Evolutionary conservation across 2,113 vertebrate genomes (phyloP), one percentile per base, ranked within the genome.

Genomic region (Elephantulus edwardii): DNA sequence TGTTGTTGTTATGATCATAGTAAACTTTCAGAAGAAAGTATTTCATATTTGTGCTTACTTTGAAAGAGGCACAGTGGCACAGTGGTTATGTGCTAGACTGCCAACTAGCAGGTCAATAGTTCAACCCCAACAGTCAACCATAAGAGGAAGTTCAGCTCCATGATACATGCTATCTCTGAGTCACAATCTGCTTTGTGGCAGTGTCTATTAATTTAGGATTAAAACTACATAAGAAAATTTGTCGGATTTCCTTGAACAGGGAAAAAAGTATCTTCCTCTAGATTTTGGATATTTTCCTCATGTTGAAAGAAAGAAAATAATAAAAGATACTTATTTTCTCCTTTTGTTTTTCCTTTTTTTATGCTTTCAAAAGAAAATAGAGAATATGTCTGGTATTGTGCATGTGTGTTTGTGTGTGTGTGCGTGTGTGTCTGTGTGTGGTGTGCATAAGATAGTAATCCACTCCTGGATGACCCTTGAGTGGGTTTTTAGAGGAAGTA

Each of bases 331-430:
- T 6, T 46, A 13, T 81, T 33, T 89, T 84, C 0, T 0, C 24
- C 33, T 82, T 83, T 80, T n/a, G 5, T 17, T 60, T 80, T 92
- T 72, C 9, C 6, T 58, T 79, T n/a, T 60, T 70, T 50, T 54
- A 64, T 75, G 12, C n/a, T 24, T 88, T 14, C 48, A 9, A 66
- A 94, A 77, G 71, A 71, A 93, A 92, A 44, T 44, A 64, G 6
- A 62, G 1, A 50, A 87, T n/a, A 70, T 64, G 0, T 79, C 7
- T 26, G 38, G 62, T 24, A 22, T 56, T n/a, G n/a, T n/a, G n/a
- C n/a, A n/a, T n/a, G n/a, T n/a, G n/a, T n/a, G n/a, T n/a, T n/a
- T n/a, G n/a, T n/a, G n/a, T n/a, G n/a, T n/a, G n/a, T n/a, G n/a
- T n/a, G n/a, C n/a, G n/a, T n/a, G n/a, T n/a, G n/a, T n/a, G n/a